These are phyloP conservation scores for Limnothrissa miodon DNA, from an alignment of 2,113 vertebrate genomes.

Conservation along the genomic window DNA sequence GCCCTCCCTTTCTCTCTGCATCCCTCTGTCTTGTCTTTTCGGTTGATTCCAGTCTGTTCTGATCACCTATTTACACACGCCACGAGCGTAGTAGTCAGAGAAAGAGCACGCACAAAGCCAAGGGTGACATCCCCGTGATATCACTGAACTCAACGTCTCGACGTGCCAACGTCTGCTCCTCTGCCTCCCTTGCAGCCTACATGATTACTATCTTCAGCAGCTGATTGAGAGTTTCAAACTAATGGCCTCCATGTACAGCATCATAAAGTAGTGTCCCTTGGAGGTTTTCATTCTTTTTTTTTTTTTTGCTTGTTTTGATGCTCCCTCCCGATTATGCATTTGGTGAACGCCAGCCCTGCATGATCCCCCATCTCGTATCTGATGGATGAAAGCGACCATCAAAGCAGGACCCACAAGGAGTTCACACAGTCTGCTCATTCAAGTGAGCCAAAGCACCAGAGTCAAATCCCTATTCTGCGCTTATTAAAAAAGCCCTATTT, in stretches of 20 bases:
- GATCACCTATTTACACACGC: not conserved
- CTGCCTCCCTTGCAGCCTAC: constrained; percentile 24
- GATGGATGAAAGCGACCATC: constrained; percentile 69
- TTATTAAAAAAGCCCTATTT: constrained; percentile 66
- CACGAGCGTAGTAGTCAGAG: not conserved
- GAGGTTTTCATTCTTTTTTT: constrained; percentile 21
- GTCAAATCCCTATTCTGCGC: constrained; percentile 65
- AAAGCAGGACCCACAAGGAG: constrained; percentile 65
- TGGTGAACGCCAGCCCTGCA: constrained; percentile 42
- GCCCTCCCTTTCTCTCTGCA: not conserved
- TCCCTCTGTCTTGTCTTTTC: not conserved
- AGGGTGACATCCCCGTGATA: not conserved
- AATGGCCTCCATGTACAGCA: constrained; percentile 58
- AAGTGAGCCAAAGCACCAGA: constrained; percentile 61
- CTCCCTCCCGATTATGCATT: constrained; percentile 57
- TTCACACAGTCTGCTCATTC: constrained; percentile 64
- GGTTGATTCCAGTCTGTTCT: not conserved
- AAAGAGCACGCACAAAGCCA: not conserved
- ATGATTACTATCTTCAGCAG: constrained; percentile 49
- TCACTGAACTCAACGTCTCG: constrained; percentile 25
- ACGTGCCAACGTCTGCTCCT: constrained; percentile 20
- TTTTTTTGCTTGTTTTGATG: constrained; percentile 48
- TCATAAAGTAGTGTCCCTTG: constrained; percentile 45
- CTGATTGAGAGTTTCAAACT: constrained; percentile 59
- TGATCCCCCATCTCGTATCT: constrained; percentile 60